Evolutionary conservation across 2,888 invertebrate genomes (phyloP).

Genomic region (Chalcosyrphus nemorum): DNA sequence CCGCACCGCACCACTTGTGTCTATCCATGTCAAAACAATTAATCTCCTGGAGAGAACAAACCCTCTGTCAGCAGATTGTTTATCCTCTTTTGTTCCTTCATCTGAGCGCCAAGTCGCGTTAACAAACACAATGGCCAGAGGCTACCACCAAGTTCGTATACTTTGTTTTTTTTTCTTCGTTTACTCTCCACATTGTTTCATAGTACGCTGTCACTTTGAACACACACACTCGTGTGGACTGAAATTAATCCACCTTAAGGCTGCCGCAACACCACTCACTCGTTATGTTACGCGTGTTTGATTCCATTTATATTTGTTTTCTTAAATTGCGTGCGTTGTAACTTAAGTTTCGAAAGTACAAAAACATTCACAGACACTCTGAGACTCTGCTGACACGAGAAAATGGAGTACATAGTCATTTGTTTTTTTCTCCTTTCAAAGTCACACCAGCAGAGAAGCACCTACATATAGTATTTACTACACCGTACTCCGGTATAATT

Average conservation of each 20-base stretch:
- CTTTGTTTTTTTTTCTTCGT: not conserved
- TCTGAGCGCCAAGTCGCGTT: not conserved
- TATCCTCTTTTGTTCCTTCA: not conserved
- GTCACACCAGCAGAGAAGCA: constrained; percentile 36
- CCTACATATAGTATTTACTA: constrained; percentile 24
- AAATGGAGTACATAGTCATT: constrained; percentile 8
- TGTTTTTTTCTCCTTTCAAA: constrained; percentile 51
- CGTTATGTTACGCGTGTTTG: constrained; percentile 19
- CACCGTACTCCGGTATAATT: constrained; percentile 40
- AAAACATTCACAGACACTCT: no score
- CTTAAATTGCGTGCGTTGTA: constrained; percentile 30
- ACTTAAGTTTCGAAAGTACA: constrained; percentile 34
- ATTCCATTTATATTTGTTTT: constrained; percentile 7
- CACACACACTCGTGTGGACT: constrained; percentile 5
- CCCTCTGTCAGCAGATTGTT: constrained; percentile 11
- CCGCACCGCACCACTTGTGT: not conserved
- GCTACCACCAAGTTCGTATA: not conserved
- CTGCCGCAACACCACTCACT: constrained; percentile 3
- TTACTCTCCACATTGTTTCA: not conserved
- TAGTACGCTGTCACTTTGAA: constrained; percentile 3
- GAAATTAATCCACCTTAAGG: constrained; percentile 24
- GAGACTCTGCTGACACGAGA: not conserved
- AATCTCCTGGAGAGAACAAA: constrained; percentile 5
- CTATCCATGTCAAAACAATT: constrained; percentile 4
- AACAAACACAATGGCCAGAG: constrained; percentile 20